Evolutionary conservation across 2,113 vertebrate species (phyloP), one percentile per base, ranked within the genome.

Genomic region (Galemys pyrenaicus): DNA sequence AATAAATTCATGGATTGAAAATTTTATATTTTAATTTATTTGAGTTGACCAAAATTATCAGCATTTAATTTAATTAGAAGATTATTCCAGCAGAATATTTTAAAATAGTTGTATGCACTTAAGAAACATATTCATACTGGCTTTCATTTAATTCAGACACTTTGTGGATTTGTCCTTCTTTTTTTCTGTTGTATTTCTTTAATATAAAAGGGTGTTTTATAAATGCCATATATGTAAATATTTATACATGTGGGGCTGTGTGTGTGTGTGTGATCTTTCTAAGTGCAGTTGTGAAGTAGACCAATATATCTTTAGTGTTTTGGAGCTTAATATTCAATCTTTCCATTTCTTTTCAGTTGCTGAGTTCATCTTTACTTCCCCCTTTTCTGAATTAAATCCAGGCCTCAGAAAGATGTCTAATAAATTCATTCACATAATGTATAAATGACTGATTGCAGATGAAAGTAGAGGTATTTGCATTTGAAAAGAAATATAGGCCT

Each of bases 361-460:
- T 79, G 51, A 90, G 77, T 94, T 95, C 74, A 94, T 95, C 78
- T 82, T 87, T 64, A 16, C 30, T 79, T 67, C 51, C 54, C 11
- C 20, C 58, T 90, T 28, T 92, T 94, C 67, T 95, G 73, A 93
- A 89, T 95, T 95, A 97, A 96, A 46, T 89, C 71, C n/a, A 56
- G 74, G 37, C 78, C 58, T 95, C 62, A 79, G 88, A 87, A 90
- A 94, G 56, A 89, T 96, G 86, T 91, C 73, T 95, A 92, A 96
- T 96, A 97, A 95, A 95, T 94, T 88, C 54, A 78, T 89, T 90
- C 77, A 92, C 88, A 70, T 96, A 96, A 96, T 95, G 89, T 92
- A 95, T 81, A 95, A 96, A 95, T 96, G 96, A 96, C 68, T 95
- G 92, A 95, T 96, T 82, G 85, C 85, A 94, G 64, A 93, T 89